Evolutionary conservation across 2,113 vertebrate species (phyloP), one percentile per base, ranked within the genome.

Genomic region (Hirundichthys speculiger): DNA sequence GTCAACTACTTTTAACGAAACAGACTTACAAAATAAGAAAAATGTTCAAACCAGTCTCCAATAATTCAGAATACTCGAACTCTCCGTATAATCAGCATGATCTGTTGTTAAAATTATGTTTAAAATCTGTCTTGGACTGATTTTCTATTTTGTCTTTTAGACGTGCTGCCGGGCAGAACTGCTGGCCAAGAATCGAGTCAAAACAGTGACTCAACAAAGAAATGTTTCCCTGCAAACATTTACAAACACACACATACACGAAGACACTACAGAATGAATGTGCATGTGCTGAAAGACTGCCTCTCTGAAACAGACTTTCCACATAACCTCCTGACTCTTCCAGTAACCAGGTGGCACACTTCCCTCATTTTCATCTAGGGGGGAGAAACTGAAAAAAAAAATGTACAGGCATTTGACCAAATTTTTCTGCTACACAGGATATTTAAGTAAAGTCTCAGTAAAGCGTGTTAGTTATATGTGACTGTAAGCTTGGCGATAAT

Each of bases 271-370:
- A 34, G 41, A 18, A 18, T 19, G 64, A 56, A 41, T n/a, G 46
- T 47, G 24, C 19, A 5, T 13, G 43, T 22, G 56, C 25, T 76
- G 41, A 70, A 67, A 54, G 49, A 65, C 64, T 34, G 30, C 30
- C 9, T 10, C 6, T 7, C 41, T 82, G 78, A 82, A 78, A 70
- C 68, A 80, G 60, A 86, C 64, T 86, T 87, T 86, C 85, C 81
- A 84, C 69, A 69, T 39, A 25, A 66, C 24, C 43, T 52, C 41
- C 64, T 84, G 73, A 55, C 72, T 73, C 50, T 83, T 86, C 80
- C 86, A 80, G 75, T 77, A 73, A 79, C 40, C 38, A 48, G 51
- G 77, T 85, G 82, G 79, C 76, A 84, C 25, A 42, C 41, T 57
- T 75, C 51, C 54, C 52, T 75, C 49, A 72, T 61, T 72, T 69